Conservation (phyloP, 92 coral and sea anemone genomes). For the Palythoa caribaeorum region DNA sequence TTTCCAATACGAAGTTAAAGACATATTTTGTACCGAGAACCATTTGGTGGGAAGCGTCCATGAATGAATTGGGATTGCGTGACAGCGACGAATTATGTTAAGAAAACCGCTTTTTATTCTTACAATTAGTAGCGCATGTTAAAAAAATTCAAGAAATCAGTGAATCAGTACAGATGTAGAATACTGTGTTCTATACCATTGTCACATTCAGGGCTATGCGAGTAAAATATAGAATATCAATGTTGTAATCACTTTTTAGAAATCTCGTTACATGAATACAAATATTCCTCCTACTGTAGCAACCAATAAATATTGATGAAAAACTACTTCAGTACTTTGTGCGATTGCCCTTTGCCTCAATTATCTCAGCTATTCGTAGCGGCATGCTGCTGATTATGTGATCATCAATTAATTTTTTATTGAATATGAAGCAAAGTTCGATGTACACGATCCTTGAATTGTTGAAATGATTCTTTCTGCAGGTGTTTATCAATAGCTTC, state of each 20-base stretch:
- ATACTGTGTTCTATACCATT: not conserved
- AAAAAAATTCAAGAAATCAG: not conserved
- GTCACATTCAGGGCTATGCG: not conserved
- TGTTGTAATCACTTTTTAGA: not conserved
- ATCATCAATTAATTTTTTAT: not conserved
- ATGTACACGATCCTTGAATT: conserved; percentile 4
- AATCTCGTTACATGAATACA: not conserved
- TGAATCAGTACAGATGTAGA: not conserved
- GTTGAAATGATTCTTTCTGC: conserved; percentile 7
- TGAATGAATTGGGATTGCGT: not conserved
- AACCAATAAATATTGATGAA: not conserved
- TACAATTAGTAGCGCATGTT: too few species aligned
- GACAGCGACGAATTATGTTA: not conserved
- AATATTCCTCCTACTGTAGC: not conserved
- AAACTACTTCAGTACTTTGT: not conserved
- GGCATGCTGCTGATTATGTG: not conserved
- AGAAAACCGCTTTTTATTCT: not conserved
- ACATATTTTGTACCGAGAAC: not conserved
- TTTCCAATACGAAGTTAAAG: not conserved
- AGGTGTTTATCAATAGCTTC: not conserved
- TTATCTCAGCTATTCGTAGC: not conserved
- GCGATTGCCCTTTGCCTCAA: conserved; percentile 1
- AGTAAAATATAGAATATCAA: too few species aligned
- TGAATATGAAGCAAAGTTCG: not conserved
- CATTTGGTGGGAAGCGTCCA: not conserved